phyloP scores from a whole-genome alignment of 2,797 vertebrate genomes.

The Crenichthys baileyi region DNA sequence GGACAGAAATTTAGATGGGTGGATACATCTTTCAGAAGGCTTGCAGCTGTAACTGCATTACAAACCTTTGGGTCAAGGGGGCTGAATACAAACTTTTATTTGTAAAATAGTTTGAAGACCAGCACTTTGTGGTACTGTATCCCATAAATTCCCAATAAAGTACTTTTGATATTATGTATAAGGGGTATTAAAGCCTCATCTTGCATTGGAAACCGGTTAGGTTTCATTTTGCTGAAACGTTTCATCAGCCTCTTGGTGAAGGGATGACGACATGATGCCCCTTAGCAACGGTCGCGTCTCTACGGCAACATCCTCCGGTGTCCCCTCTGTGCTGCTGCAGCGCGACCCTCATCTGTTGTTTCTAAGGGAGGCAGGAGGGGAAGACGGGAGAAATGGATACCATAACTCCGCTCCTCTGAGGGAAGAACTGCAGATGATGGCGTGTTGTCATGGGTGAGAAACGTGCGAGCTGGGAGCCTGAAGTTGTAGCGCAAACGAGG shows the following conservation, averaged over 20 bases:
- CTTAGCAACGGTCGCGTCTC: constrained; percentile 81
- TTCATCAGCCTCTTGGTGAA: constrained; percentile 26
- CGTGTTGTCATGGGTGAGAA: constrained; percentile 26
- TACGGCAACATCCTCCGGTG: constrained; percentile 78
- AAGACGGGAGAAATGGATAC: background rate
- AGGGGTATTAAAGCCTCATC: background rate
- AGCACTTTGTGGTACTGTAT: background rate
- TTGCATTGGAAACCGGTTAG: too few species aligned
- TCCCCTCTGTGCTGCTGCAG: constrained; percentile 38
- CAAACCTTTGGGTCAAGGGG: background rate
- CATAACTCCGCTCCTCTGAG: background rate
- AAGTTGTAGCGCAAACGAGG: constrained; percentile 44
- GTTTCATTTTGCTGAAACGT: constrained; percentile 10
- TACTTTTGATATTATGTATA: too few species aligned
- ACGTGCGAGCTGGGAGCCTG: constrained; percentile 22
- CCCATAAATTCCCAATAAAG: background rate
- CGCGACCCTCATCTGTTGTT: constrained; percentile 40
- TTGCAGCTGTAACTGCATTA: too few species aligned
- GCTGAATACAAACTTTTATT: background rate
- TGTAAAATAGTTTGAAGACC: background rate
- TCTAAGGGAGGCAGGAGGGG: constrained; percentile 9
- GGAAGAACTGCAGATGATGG: constrained; percentile 9
- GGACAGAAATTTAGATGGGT: too few species aligned
- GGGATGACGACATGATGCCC: constrained; percentile 67
- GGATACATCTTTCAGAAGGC: too few species aligned